A percentile compares a stretch with the other conserved stretches of the same genome.
Conservation (phyloP, 2,888 invertebrate species). For the Drosophila testacea region DNA sequence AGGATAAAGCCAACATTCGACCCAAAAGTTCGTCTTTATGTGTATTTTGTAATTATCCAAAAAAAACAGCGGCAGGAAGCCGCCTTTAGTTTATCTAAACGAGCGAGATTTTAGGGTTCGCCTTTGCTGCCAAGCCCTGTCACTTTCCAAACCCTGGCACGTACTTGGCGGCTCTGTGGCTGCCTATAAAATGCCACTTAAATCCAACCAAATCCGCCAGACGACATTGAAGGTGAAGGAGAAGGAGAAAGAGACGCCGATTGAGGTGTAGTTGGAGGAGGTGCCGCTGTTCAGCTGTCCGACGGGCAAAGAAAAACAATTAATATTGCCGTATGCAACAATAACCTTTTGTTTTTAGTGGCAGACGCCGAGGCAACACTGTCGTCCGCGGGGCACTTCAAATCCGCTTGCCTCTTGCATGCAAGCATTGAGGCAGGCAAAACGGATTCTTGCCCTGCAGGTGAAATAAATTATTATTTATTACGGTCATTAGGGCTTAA, state of each 20-base stretch:
- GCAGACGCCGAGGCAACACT: slow-evolving; percentile 11
- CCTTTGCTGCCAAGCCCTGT: neutral
- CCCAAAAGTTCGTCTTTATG: slow-evolving; percentile 39
- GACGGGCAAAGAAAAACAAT: slow-evolving; percentile 67
- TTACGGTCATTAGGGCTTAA: slow-evolving; percentile 80
- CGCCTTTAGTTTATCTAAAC: slow-evolving; percentile 66
- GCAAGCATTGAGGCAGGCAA: slow-evolving; percentile 27
- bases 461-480: slow-evolving; percentile 81
- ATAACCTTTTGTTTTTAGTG: slow-evolving; percentile 76
- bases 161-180: slow-evolving; percentile 49
- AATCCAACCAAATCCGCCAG: slow-evolving; percentile 45
- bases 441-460: slow-evolving; percentile 64
- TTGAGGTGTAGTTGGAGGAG: neutral
- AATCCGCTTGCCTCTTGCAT: slow-evolving; percentile 48
- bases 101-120: slow-evolving; percentile 31
- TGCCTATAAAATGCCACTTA: slow-evolving; percentile 73
- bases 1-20: slow-evolving; percentile 40
- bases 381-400: slow-evolving; percentile 36
- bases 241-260: neutral
- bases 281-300: slow-evolving; percentile 15
- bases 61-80: slow-evolving; percentile 38
- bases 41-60: slow-evolving; percentile 55
- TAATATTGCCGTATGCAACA: slow-evolving; percentile 76
- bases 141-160: slow-evolving; percentile 50
- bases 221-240: slow-evolving; percentile 18